phyloP scores from a whole-genome alignment of 2,113 vertebrate species.

The Rhynchopsitta pachyrhyncha region DNA sequence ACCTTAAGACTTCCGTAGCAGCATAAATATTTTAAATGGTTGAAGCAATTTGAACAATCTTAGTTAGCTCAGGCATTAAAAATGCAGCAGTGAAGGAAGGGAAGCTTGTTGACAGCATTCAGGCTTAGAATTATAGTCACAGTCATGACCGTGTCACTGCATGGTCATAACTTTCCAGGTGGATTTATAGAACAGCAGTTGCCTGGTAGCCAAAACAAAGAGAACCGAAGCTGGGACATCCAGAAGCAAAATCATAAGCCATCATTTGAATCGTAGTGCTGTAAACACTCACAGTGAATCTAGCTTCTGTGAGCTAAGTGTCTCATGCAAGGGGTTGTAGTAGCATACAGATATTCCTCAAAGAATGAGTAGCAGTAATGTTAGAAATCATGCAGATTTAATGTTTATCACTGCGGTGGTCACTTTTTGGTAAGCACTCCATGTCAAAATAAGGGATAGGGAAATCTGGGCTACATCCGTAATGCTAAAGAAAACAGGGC shows the following conservation, averaged over 20 bases:
- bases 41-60: constrained; percentile 65
- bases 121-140: not conserved
- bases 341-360: not conserved
- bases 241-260: not conserved
- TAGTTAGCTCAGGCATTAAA: constrained; percentile 68
- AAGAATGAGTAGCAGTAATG: not conserved
- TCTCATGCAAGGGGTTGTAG: not conserved
- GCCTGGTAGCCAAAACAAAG: not conserved
- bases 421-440: not conserved
- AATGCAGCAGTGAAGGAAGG: constrained; percentile 47
- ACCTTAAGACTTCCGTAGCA: constrained; percentile 60
- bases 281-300: not conserved
- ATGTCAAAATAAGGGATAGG: not conserved
- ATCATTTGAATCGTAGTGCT: not conserved
- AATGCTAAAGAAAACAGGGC: not conserved
- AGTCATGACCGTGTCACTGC: not conserved
- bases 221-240: not conserved
- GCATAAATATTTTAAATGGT: constrained; percentile 70
- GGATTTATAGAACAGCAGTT: not conserved
- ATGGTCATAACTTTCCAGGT: not conserved
- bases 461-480: not conserved
- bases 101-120: constrained; percentile 21
- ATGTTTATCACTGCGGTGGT: not conserved
- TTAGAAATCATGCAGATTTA: not conserved
- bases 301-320: not conserved